Evolutionary conservation across 2,888 invertebrate genomes (phyloP), one percentile per base, ranked within the genome.

Genomic region (Dryococelus australis): DNA sequence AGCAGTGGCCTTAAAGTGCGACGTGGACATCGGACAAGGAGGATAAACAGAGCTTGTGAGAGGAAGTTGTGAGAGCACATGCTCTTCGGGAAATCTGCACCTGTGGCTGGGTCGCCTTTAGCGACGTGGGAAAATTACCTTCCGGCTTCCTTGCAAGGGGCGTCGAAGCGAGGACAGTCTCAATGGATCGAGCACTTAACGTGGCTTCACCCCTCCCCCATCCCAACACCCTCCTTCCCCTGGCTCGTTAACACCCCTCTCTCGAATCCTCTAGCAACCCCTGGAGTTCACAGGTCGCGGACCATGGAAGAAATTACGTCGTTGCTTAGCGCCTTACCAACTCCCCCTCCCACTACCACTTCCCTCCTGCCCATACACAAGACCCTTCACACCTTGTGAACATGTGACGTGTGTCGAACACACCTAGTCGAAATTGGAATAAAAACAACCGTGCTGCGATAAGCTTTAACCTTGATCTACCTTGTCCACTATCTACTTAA

Each of bases 101-200:
- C 65, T 65, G 65, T 65, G 65, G 65, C 65, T 65, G 8, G n/a
- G 24, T 16, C 47, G 47, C 47, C 47, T 16, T 47, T 47, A 47
- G n/a, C 65, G 65, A n/a, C 24, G 65, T 24, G 65, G 8, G 65
- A 65, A 65, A 65, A n/a, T n/a, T 20, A 65, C 65, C 65, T 65
- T n/a, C 65, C 24, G 4, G 65, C 65, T 65, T 65, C 20, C 65
- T 65, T 24, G 13, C 65, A 65, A 24, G 65, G 65, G 20, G 65
- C 65, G 65, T 65, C 65, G 65, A 65, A 65, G 65, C 65, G 65
- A 65, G 65, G 65, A 65, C 65, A 6, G 4, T 24, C 65, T 65
- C 65, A 65, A 65, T 65, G 65, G 65, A 65, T 65, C 65, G 65
- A 65, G 65, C 65, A 65, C 65, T 65, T 65, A 65, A 65, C 65